phyloP scores from a whole-genome alignment of 2,797 vertebrate genomes.

The Urosaurus nigricauda region DNA sequence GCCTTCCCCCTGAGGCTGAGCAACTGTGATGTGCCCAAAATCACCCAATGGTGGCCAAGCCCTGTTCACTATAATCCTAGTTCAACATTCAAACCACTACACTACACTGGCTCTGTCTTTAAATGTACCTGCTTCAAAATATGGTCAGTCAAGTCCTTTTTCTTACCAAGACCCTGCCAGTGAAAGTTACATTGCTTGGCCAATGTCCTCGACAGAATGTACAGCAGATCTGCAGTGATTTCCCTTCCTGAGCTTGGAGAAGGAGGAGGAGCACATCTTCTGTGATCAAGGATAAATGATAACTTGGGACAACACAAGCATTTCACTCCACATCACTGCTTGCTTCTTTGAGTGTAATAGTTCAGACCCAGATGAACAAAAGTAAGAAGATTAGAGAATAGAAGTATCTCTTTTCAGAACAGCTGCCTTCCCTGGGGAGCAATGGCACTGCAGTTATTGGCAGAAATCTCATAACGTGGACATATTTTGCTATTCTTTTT shows the following conservation, averaged over 20 bases:
- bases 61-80: no score
- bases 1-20: no score
- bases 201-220: neutral
- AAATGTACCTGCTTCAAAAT: neutral
- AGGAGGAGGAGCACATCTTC: neutral
- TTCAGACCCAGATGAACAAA: slow-evolving; percentile 14
- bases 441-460: neutral
- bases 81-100: no score
- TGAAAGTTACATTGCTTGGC: neutral
- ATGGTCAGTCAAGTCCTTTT: neutral
- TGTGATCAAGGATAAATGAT: slow-evolving; percentile 40
- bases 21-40: no score
- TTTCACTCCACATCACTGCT: neutral
- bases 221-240: neutral
- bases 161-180: neutral
- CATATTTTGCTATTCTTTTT: neutral
- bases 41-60: no score
- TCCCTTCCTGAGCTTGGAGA: neutral
- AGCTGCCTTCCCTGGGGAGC: slow-evolving; percentile 24
- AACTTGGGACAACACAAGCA: slow-evolving; percentile 17
- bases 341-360: slow-evolving; percentile 36
- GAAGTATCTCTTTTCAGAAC: slow-evolving; percentile 16
- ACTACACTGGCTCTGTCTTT: no score
- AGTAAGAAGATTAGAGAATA: slow-evolving; percentile 25
- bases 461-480: neutral